Evolutionary conservation across 1,140 invertebrate species (phyloP), one percentile per base, ranked within the genome.

Genomic region (Calliphora vicina): DNA sequence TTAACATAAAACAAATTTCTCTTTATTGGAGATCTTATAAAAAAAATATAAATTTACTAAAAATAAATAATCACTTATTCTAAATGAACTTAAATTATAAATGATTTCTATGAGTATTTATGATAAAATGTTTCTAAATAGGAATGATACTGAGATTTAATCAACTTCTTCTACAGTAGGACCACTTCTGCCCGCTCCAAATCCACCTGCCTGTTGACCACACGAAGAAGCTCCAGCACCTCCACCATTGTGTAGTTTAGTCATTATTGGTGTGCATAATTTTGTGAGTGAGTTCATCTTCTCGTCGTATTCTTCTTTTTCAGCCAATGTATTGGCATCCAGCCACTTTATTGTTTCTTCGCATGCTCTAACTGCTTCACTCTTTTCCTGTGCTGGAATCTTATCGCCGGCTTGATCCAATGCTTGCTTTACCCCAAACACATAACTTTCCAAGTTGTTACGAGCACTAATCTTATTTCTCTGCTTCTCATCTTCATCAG

Each of bases 101-200:
- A 17, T 13, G n/a, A 12, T 17, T 20, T 13, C 2, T 2, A 57
- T 17, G 42, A 81, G 9, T 15, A 0, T 27, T 10, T 29, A 45
- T 61, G 6, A 80, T 45, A 13, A 45, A 42, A 20, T 35, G 9
- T 81, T 29, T 10, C 13, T 20, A n/a, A n/a, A n/a, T n/a, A 17
- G 8, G 23, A 26, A 29, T 61, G 20, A 35, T 20, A 9, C 20
- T 35, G 35, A 35, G 15, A 17, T 17, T 92, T 94, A 95, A 88
- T 95, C 94, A 26, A 95, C 94, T 91, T 95, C 94, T 88, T 95
- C 94, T 72, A 95, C 93, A 10, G 93, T 95, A 45, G 94, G 94
- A 74, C 93, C 93, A 35, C 87, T 85, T 72, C 84, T 84, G 20
- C 81, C 84, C 12, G 83, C 84, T 71, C 85, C 92, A 76, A 92